Conservation (phyloP, 2,888 invertebrate species). For the Eledona agricola region DNA sequence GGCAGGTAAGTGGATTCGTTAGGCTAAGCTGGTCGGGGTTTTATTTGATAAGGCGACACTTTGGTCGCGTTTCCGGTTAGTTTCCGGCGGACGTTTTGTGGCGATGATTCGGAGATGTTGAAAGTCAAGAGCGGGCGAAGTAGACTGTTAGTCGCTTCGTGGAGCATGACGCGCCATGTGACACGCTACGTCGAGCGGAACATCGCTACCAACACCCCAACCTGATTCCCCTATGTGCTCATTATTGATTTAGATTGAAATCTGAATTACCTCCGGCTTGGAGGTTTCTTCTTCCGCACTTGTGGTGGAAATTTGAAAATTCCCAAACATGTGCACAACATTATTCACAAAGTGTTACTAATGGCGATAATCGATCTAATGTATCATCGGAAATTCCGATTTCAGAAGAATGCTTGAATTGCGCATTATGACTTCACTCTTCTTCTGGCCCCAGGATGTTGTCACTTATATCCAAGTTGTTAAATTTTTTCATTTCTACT, state of each 20-base stretch:
- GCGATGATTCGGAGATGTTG: constrained; percentile 17
- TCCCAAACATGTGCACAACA: too few relatives aligned
- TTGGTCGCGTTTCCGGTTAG: constrained; percentile 36
- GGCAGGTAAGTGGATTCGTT: constrained; percentile 62
- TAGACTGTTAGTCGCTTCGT: constrained; percentile 38
- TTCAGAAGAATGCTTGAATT: too few relatives aligned
- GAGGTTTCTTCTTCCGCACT: too few relatives aligned
- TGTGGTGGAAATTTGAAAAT: too few relatives aligned
- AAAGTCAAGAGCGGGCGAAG: constrained; percentile 20
- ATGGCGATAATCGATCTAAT: too few relatives aligned
- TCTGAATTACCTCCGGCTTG: constrained; percentile 35
- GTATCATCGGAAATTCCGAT: too few relatives aligned
- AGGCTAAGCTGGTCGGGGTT: constrained; percentile 25
- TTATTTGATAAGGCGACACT: constrained; percentile 35
- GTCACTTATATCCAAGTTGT: too few relatives aligned
- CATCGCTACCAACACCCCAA: constrained; percentile 42
- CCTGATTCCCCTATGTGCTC: constrained; percentile 36
- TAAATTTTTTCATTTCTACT: too few relatives aligned
- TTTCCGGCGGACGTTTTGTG: constrained; percentile 36
- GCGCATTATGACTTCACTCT: too few relatives aligned
- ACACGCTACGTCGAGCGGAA: constrained; percentile 45
- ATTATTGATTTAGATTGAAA: constrained; percentile 48
- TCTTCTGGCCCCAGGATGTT: too few relatives aligned
- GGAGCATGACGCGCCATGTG: constrained; percentile 41
- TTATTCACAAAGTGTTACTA: too few relatives aligned